Evolutionary conservation across 2,888 invertebrate genomes (phyloP), one percentile per base, ranked within the genome.

Genomic region (Athrips mouffetella): DNA sequence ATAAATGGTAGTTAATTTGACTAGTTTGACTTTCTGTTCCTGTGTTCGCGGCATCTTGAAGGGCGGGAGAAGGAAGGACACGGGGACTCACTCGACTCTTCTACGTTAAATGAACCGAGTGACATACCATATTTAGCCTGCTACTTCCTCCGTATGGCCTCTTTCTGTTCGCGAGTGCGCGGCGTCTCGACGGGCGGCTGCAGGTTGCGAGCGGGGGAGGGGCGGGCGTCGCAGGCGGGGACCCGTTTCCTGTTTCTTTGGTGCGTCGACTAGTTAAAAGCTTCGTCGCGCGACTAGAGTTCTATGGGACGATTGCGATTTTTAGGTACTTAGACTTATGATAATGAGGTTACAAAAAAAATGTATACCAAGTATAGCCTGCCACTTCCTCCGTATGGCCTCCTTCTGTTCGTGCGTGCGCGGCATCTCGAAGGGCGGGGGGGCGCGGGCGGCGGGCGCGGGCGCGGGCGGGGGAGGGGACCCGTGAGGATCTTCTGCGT

Each of bases 111-210:
- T n/a, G n/a, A n/a, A n/a, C n/a, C n/a, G n/a, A n/a, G 16, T 70
- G 52, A 30, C n/a, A n/a, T 44, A 88, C 93, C 93, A 55, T 98
- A 91, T 59, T 97, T 92, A 60, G 94, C 92, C 59, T 93, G 92
- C 94, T 96, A 96, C 74, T 95, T 96, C 51, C 93, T 91, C 70
- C 91, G 91, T 52, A 97, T 94, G 16, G 94, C 93, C 29, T 94
- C 93, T 59, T 95, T 94, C 57, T 93, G 91, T 52, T 95, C 92
- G n/a, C 92, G 87, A 1, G 92, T 91, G 47, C 95, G 78, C 30
- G 89, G 89, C 83, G 89, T 89, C 61, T 89, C 88, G 66, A 88
- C 89, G 1, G 80, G 54, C 0, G 83, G 81, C 40, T 69, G 70
- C 20, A 76, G 57, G 4, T 74, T 70, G 8, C 67, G 52, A 27